Evolutionary conservation across 2,888 invertebrate genomes (phyloP), one percentile per base, ranked within the genome.

Genomic region (Calameuta pallipes): DNA sequence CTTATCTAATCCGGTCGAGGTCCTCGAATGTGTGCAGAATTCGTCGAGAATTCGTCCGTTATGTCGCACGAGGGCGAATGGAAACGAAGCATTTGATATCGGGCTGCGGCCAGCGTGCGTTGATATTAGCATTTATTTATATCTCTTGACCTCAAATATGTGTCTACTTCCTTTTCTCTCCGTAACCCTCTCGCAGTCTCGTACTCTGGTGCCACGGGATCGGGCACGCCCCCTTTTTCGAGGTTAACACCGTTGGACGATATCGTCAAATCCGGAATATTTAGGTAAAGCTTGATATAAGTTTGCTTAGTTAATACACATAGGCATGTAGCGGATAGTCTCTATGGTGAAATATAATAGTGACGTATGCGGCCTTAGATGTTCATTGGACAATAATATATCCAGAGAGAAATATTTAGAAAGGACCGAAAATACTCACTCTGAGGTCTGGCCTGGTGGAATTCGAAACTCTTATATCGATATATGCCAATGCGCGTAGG

Each of bases 81-180:
- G 31, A 71, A 87, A 85, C 87, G 85, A 83, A 86, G 86, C 86
- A 82, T 84, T 82, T 84, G 82, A 83, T 85, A 84, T 86, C 86
- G 84, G 71, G 34, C 84, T 82, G 74, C 36, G 75, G 79, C 85
- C 82, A 81, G 83, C 82, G 85, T 83, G 85, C 88, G 88, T 88
- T 89, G 89, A 89, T 89, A 90, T 89, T 89, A 88, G 85, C 89
- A 89, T 89, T 90, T 89, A 89, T 89, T 90, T 90, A 90, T 90
- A 90, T 87, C 89, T 86, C 85, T 83, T 88, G 89, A 89, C 89
- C 89, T 90, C 89, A 89, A 90, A 90, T 86, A 87, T 87, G 85
- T 84, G 85, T 85, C 86, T 81, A 77, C 75, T 76, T 41, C 78
- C 75, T 78, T 76, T 86, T 82, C 84, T 82, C 83, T 79, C 83